Evolutionary conservation across 2,113 vertebrate species (phyloP).

Genomic region (Patagioenas fasciata): DNA sequence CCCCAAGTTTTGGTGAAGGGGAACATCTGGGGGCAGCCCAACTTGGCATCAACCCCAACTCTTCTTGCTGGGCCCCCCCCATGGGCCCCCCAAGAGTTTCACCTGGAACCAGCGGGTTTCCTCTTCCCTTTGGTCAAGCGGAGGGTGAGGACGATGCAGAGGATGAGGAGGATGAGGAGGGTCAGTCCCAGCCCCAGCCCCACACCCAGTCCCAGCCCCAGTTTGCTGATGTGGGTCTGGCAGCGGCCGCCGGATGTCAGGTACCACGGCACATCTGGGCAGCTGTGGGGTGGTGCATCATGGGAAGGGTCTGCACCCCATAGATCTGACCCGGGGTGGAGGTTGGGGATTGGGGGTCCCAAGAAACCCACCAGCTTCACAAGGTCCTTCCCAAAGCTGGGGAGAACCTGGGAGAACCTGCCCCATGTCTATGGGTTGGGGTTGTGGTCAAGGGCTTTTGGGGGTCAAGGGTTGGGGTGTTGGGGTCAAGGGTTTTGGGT

Average conservation of each 20-base stretch:
- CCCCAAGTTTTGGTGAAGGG: background rate
- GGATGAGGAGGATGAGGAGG: background rate
- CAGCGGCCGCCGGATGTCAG: background rate
- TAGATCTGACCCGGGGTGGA: background rate
- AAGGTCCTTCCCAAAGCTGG: background rate
- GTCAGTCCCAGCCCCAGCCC: background rate
- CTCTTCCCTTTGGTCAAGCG: background rate
- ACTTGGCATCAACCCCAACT: accelerated
- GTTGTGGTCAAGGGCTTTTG: background rate
- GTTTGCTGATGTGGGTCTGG: conserved; percentile 2
- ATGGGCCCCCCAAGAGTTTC: background rate
- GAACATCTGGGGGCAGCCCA: background rate
- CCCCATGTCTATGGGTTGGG: no score
- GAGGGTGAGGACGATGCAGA: background rate
- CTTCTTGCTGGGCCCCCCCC: accelerated
- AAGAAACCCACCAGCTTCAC: background rate
- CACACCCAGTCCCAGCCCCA: conserved; percentile 2
- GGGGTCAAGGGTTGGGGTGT: background rate
- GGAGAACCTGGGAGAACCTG: background rate
- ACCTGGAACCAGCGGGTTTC: background rate
- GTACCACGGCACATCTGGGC: background rate
- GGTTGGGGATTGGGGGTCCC: no score
- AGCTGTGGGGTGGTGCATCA: background rate
- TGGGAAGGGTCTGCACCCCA: background rate
- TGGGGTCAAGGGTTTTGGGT: background rate